phyloP scores from a whole-genome alignment of 2,888 invertebrate genomes.

The Opisthograptis luteolata region DNA sequence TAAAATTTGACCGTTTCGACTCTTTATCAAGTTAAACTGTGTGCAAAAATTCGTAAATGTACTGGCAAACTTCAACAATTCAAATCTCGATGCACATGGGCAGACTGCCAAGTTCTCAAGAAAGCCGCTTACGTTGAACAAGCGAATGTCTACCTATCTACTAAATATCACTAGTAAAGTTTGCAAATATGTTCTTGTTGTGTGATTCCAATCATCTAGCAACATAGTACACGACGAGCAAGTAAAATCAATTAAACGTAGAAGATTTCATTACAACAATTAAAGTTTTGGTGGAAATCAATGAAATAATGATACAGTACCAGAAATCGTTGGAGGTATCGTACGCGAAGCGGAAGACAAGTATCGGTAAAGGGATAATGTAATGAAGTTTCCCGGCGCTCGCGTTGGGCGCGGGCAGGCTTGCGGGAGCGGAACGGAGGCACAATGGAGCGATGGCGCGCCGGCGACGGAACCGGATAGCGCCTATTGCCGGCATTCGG shows the following conservation, averaged over 20 bases:
- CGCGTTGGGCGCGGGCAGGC: slow-evolving; percentile 47
- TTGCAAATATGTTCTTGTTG: slow-evolving; percentile 21
- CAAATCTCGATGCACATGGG: slow-evolving; percentile 35
- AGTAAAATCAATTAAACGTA: background rate
- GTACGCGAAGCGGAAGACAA: slow-evolving; percentile 44
- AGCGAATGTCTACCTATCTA: slow-evolving; percentile 22
- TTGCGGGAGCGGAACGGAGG: slow-evolving; percentile 43
- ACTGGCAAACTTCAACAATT: slow-evolving; percentile 39
- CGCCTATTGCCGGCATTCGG: slow-evolving; percentile 79
- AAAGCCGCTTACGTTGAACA: slow-evolving; percentile 31
- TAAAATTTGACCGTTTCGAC: slow-evolving; percentile 24
- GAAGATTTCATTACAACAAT: background rate
- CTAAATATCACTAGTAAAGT: slow-evolving; percentile 12
- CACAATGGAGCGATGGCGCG: slow-evolving; percentile 70
- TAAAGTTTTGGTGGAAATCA: background rate
- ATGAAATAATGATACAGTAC: slow-evolving; percentile 2
- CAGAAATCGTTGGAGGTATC: slow-evolving; percentile 30
- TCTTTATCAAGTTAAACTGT: slow-evolving; percentile 48
- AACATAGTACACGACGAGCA: background rate
- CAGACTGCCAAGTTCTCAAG: slow-evolving; percentile 37
- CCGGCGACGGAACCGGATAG: slow-evolving; percentile 81
- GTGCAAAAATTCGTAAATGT: slow-evolving; percentile 48
- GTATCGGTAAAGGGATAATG: slow-evolving; percentile 67
- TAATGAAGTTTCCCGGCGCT: slow-evolving; percentile 67
- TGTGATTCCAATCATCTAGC: background rate